Base-by-base conservation (phyloP, 23 tunicate species). In the Ascidia mentula region DNA sequence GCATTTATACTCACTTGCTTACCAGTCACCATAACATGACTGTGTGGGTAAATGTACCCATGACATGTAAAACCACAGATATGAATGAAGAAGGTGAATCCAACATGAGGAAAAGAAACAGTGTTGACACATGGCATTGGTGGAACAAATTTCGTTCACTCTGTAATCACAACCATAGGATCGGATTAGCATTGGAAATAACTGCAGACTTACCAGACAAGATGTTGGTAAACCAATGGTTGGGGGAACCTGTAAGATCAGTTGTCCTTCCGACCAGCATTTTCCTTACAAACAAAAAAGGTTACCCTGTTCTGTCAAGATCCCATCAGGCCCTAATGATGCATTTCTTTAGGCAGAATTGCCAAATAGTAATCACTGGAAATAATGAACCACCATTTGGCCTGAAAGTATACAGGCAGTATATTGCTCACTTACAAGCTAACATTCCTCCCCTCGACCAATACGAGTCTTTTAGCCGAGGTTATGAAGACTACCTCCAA, bases 401-500 rank as follows among this genome's bases (percentile, higher is more conserved):
- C 31, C 36, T 86, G 32, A n/a, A 76, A 18, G 87, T 86, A 18
- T 90, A 90, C 40, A 86, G 86, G 72, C 93, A 93, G 60, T 93
- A 93, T 45, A 34, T 93, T 31, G 38, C 45, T 31, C 83, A 93
- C 60, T 72, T 93, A 70, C 84, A 40, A 42, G 78, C 84, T n/a
- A 70, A 73, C 31, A 69, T 80, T 5, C 94, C 85, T 22, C 78
- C 81, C 45, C 69, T 46, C 4, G 95, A 88, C 38, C 91, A 89
- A 69, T 89, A 95, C 53, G 89, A 89, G 40, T 18, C 40, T 37
- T 89, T 89, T 78, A 60, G 91, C 13, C 69, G 74, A 65, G 95
- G 98, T 33, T 95, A 89, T 75, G 96, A 90, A 79, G 96, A 95
- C 40, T 86, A 86, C 40, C 80, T 90, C 37, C 96, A 90, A 82